These are phyloP conservation scores for Prolemur simus DNA, from an alignment of 2,113 vertebrate genomes.

Conservation along the genomic window DNA sequence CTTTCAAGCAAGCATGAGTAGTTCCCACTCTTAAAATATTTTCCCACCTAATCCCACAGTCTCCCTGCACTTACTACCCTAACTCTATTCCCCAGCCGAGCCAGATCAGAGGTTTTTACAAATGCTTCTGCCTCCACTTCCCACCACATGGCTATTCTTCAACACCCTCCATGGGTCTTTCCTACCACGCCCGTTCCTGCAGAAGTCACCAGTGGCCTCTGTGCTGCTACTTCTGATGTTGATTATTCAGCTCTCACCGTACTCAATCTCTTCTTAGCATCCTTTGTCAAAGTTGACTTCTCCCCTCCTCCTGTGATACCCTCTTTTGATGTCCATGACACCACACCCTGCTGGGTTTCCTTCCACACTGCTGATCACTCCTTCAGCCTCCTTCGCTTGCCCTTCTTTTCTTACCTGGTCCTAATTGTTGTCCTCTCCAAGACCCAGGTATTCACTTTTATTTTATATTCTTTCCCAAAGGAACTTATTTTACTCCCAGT, in stretches of 20 bases:
- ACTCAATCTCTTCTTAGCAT: neutral
- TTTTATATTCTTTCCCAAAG: neutral
- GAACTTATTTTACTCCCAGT: neutral
- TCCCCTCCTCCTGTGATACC: neutral
- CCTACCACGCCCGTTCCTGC: neutral
- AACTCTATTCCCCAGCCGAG: neutral
- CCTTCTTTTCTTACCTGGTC: neutral
- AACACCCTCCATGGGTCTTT: rapidly evolving
- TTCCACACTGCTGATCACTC: neutral
- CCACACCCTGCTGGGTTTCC: neutral
- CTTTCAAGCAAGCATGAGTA: neutral
- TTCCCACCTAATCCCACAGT: neutral
- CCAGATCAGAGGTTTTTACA: neutral
- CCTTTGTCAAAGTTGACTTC: neutral
- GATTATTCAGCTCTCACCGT: neutral
- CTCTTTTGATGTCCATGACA: neutral
- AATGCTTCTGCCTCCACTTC: neutral
- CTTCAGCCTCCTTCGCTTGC: neutral
- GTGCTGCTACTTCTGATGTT: neutral
- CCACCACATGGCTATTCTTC: neutral
- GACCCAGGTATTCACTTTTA: neutral
- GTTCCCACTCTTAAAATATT: neutral
- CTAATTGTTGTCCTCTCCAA: neutral
- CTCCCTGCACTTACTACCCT: neutral
- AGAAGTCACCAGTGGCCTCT: neutral